phyloP scores from a whole-genome alignment of 2,888 invertebrate species.

The Branchipolynoe longqiensis region DNA sequence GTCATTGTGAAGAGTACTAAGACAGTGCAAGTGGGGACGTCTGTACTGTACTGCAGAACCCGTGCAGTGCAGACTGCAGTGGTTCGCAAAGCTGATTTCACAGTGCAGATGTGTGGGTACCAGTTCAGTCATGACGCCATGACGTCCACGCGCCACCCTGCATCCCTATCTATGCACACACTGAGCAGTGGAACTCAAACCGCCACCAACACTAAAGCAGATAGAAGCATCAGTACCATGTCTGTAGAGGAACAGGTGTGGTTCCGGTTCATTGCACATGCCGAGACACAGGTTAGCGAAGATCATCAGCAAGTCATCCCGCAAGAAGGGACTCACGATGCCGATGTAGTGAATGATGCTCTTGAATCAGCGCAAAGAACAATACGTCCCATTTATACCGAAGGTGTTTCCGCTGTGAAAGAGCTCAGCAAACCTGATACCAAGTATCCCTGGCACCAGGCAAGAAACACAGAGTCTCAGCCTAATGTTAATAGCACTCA shows the following conservation, averaged over 20 bases:
- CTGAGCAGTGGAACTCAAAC: conserved; percentile 4
- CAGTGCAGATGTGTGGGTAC: conserved; percentile 12
- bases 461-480: not conserved
- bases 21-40: not conserved
- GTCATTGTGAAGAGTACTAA: not conserved
- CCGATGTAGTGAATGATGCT: no score
- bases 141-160: conserved; percentile 36
- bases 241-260: conserved; percentile 16
- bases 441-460: conserved; percentile 17
- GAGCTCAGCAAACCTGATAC: not conserved
- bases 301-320: not conserved
- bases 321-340: not conserved
- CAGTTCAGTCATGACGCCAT: conserved; percentile 2
- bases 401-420: not conserved
- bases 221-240: conserved; percentile 16
- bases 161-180: not conserved
- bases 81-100: not conserved
- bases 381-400: no score
- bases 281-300: conserved; percentile 24
- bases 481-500: no score
- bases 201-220: not conserved
- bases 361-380: no score
- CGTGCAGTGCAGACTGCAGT: not conserved
- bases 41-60: not conserved
- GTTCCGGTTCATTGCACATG: conserved; percentile 15